Percentiles rank a stretch among this genome's conserved stretches.
Conservation (phyloP, 2,888 invertebrate species). For the Dioctria rufipes region DNA sequence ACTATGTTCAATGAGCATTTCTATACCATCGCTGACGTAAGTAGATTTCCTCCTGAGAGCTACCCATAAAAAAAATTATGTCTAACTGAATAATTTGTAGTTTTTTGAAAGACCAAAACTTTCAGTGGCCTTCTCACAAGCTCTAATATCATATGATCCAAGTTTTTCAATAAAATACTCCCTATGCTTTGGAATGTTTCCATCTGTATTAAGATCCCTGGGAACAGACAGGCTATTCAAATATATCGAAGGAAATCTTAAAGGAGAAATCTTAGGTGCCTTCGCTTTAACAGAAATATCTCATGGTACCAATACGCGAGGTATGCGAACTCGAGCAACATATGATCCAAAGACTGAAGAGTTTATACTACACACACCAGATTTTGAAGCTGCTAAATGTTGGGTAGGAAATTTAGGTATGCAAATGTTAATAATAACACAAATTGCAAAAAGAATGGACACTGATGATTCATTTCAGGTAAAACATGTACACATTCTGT, state of each 20-base stretch:
- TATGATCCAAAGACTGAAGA: constrained; percentile 84
- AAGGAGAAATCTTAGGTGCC: constrained; percentile 76
- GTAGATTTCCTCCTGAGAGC: neutral
- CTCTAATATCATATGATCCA: constrained; percentile 76
- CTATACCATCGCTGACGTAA: constrained; percentile 58
- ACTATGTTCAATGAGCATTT: constrained; percentile 79
- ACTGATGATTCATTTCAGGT: constrained; percentile 70
- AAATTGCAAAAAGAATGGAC: constrained; percentile 59
- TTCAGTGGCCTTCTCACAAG: constrained; percentile 73
- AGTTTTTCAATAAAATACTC: constrained; percentile 78
- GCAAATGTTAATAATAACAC: neutral
- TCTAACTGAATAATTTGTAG: constrained; percentile 65
- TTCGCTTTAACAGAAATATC: constrained; percentile 93
- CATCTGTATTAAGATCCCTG: constrained; percentile 77
- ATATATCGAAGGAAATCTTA: constrained; percentile 70
- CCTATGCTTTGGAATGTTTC: constrained; percentile 79
- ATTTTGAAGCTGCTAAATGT: constrained; percentile 96
- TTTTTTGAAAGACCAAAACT: constrained; percentile 72
- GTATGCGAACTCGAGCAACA: constrained; percentile 90
- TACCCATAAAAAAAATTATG: neutral
- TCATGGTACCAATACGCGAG: constrained; percentile 95
- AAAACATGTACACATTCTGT: constrained; percentile 89
- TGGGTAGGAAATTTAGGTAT: constrained; percentile 94
- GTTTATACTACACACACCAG: constrained; percentile 92
- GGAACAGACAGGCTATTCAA: constrained; percentile 78